These are phyloP conservation scores for Quadroppia sp. DNA, from an alignment of 2,888 invertebrate species.

Conservation along the genomic window DNA sequence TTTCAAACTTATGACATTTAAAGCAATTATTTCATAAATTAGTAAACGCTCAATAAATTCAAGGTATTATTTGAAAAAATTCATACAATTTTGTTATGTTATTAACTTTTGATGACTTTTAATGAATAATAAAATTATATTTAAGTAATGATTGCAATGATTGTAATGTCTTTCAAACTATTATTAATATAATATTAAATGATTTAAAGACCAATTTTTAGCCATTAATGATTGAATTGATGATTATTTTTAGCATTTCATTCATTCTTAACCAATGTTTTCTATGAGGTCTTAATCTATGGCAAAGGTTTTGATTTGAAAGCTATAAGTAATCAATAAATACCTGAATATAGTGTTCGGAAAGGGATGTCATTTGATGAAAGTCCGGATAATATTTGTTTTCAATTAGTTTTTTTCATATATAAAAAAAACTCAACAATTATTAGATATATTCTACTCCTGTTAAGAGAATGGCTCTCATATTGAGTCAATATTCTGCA, in stretches of 20 bases:
- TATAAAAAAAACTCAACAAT: too few species aligned
- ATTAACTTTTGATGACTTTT: background rate
- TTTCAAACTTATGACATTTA: too few species aligned
- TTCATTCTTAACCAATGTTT: background rate
- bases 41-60: too few species aligned
- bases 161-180: background rate
- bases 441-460: background rate
- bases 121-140: background rate
- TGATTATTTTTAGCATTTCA: slow-evolving; percentile 4
- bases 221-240: background rate
- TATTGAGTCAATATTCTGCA: background rate
- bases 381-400: too few species aligned
- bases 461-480: background rate
- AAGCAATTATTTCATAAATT: too few species aligned
- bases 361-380: background rate
- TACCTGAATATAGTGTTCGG: background rate
- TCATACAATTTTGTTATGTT: background rate
- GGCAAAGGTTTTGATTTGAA: background rate
- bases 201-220: background rate
- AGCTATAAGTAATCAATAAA: background rate
- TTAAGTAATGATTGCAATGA: background rate
- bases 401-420: too few species aligned
- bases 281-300: background rate
- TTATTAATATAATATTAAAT: background rate
- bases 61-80: too few species aligned